Evolutionary conservation across 1,140 invertebrate genomes (phyloP), one percentile per base, ranked within the genome.

Genomic region (Cydia splendana): DNA sequence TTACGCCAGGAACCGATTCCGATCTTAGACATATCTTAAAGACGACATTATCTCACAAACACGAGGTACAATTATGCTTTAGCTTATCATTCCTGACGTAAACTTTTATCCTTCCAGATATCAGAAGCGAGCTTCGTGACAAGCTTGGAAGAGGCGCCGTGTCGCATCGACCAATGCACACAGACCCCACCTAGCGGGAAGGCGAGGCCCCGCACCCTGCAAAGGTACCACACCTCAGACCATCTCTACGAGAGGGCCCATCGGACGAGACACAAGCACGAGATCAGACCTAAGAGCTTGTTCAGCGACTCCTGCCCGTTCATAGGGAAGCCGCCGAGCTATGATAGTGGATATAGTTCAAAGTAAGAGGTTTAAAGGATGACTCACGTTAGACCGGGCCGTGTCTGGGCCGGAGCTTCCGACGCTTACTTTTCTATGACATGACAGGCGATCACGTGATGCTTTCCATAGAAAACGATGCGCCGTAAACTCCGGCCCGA

Each of bases 111-210:
- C 62, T 89, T 89, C 0, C 82, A 92, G 90, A 85, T 92, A 85
- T 92, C 91, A 30, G 91, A 92, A 80, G 87, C 90, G 20, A 93
- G 91, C 81, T 93, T 88, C 85, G 88, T 91, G 75, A 93, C 91
- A 53, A 91, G 87, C 78, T 84, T 93, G 9, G 91, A 93, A 80
- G 91, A 93, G 74, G 80, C 80, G 13, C 28, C 85, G 28, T 79
- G 75, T 73, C 86, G 87, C 34, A 84, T 87, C 34, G 90, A 93
- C 80, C 90, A 91, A 85, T 91, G 87, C 79, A 93, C 90, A n/a
- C 91, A 93, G 79, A 93, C 91, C 7, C 90, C 89, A 12, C 89
- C 90, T 2, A 82, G 87, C 81, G 88, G 89, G 18, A 91, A 89
- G 76, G 71, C 84, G 7, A 85, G 85, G n/a, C 87, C 87, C 0